These are phyloP conservation scores for Merluccius polli DNA, from an alignment of 2,797 vertebrate species.

Conservation along the genomic window DNA sequence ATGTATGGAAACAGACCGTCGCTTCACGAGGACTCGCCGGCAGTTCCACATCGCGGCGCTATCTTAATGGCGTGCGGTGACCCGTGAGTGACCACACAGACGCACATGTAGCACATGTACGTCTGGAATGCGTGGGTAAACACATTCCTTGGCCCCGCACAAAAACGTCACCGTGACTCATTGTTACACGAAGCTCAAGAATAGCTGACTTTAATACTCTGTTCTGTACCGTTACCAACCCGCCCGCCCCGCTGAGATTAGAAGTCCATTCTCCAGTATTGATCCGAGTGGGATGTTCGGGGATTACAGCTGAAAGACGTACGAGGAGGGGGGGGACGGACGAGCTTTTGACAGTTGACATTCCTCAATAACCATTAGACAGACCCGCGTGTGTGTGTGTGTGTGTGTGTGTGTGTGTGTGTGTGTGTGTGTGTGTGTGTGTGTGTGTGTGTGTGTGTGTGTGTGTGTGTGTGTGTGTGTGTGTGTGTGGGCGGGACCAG, in stretches of 20 bases:
- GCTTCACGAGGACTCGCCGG: neutral
- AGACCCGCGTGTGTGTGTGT: neutral
- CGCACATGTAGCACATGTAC: neutral
- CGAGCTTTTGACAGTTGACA: neutral
- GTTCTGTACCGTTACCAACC: neutral
- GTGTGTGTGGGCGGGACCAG: too few relatives aligned
- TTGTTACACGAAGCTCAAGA: neutral
- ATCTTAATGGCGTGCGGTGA: neutral
- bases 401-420: too few relatives aligned
- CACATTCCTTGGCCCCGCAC: neutral
- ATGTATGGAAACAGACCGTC: too few relatives aligned
- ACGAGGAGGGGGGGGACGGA: neutral
- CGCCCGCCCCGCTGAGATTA: neutral
- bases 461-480: too few relatives aligned
- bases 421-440: too few relatives aligned
- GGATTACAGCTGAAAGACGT: neutral
- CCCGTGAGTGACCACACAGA: neutral
- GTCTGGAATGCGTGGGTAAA: neutral
- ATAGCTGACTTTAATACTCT: neutral
- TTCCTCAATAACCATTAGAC: neutral
- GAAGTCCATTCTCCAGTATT: neutral
- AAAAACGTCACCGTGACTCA: neutral
- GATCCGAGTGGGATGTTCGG: neutral
- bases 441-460: too few relatives aligned
- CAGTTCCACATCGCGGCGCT: neutral